Evolutionary conservation across 2,113 vertebrate species (phyloP).

Genomic region (Rhynchomys soricoides): DNA sequence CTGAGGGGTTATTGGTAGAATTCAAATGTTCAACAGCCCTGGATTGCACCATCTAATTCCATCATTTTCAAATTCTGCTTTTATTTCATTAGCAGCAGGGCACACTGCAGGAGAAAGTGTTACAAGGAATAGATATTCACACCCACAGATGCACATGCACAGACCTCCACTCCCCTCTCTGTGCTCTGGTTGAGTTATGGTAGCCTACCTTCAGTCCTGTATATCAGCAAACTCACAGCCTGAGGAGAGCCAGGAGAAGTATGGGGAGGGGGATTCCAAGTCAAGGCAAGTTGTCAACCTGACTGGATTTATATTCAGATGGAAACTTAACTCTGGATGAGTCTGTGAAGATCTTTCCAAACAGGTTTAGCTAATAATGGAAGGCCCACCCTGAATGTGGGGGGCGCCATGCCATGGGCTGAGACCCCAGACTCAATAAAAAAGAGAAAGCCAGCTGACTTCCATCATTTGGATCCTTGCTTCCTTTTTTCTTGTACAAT

Average conservation of each 20-base stretch:
- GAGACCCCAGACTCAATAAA: not conserved
- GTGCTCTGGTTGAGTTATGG: not conserved
- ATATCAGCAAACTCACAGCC: not conserved
- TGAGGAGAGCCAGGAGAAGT: not conserved
- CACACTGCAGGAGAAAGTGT: slow-evolving; percentile 11
- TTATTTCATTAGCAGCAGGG: not conserved
- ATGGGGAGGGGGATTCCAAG: not conserved
- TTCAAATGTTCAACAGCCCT: slow-evolving; percentile 7
- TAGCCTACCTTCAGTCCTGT: not conserved
- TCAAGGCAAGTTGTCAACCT: not conserved
- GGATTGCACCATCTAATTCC: slow-evolving; percentile 44
- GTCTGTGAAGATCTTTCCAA: not conserved
- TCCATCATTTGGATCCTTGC: too few species aligned
- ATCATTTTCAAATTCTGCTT: slow-evolving; percentile 46
- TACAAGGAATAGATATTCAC: not conserved
- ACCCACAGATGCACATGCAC: not conserved
- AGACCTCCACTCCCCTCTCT: not conserved
- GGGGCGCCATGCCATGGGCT: not conserved
- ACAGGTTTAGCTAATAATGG: not conserved
- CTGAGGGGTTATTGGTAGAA: slow-evolving; percentile 21
- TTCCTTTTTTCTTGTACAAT: not conserved
- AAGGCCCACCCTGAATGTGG: not conserved
- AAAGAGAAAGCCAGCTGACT: not conserved
- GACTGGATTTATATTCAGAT: not conserved
- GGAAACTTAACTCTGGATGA: not conserved